Evolutionary conservation across 2,797 vertebrate genomes (phyloP).

Genomic region (Propithecus perrieri): DNA sequence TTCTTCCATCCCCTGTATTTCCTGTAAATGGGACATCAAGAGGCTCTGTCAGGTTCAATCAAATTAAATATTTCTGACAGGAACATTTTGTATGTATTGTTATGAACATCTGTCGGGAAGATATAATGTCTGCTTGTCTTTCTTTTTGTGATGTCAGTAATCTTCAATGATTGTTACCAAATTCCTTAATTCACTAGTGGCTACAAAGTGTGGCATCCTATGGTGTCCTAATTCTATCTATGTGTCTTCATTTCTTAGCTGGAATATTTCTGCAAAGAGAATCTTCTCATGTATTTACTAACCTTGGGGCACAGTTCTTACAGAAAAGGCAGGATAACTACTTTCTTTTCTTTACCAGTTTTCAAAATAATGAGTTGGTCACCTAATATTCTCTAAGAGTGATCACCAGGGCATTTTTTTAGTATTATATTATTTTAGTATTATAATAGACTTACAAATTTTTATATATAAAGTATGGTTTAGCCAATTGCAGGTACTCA

Average conservation of each 20-base stretch:
- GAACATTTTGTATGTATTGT: neutral
- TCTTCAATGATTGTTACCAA: neutral
- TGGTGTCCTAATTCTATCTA: neutral
- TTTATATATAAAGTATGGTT: neutral
- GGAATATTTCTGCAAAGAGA: neutral
- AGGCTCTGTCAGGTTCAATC: neutral
- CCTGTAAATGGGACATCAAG: neutral
- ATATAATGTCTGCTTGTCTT: neutral
- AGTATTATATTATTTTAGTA: neutral
- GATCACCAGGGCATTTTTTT: neutral
- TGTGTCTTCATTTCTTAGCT: neutral
- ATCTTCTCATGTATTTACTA: neutral
- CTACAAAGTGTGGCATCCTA: neutral
- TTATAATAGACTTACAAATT: neutral
- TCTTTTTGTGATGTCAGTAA: neutral
- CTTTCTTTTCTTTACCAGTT: neutral
- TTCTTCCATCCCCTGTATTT: neutral
- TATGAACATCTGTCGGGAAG: neutral
- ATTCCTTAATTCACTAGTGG: neutral
- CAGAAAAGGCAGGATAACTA: neutral
- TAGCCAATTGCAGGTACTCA: neutral
- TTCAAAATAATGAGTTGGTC: constrained; percentile 3
- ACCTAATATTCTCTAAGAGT: neutral
- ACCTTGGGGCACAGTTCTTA: neutral
- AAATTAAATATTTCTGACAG: neutral